Evolutionary conservation across 2,113 vertebrate species (phyloP), one percentile per base, ranked within the genome.

Genomic region (Pagrus major): DNA sequence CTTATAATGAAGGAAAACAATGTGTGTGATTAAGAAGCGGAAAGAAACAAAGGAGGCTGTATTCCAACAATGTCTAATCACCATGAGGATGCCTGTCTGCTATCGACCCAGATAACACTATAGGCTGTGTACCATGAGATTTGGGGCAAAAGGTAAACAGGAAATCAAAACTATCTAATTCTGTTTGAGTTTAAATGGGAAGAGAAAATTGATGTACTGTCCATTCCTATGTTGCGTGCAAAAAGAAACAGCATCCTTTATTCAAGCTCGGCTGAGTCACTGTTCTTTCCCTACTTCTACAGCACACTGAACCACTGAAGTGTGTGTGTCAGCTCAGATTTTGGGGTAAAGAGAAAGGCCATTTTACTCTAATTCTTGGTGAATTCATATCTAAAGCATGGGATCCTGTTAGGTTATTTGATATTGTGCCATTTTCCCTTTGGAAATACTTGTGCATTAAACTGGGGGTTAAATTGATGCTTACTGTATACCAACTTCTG

Each of bases 161-260:
- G 58, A 92, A 91, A 93, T 92, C 85, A 92, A 93, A 93, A 90
- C 81, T 83, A 86, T 80, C 76, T 85, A 72, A 93, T 90, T 93
- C 89, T 83, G 85, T 93, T 93, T 91, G 78, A 89, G 85, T 75
- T 56, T 46, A 63, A 68, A 58, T 37, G 51, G 73, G 58, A 59
- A 89, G 55, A 77, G 59, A 67, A 84, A 84, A 78, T 60, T 39
- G 86, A 71, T 80, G 76, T 73, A 78, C 68, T 67, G 77, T 73
- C 86, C 64, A 25, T 81, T 67, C 72, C 78, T 39, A 35, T 3
- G 60, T 85, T 46, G 66, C 5, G 6, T 35, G 64, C 65, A 64
- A 65, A 83, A 83, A 72, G 56, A 76, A 78, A 78, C 64, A 47
- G 25, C 47, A 44, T 85, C 69, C 82, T 88, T 86, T 85, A 84